Conservation (phyloP, 2,888 invertebrate species). For the Mythimna albipuncta region DNA sequence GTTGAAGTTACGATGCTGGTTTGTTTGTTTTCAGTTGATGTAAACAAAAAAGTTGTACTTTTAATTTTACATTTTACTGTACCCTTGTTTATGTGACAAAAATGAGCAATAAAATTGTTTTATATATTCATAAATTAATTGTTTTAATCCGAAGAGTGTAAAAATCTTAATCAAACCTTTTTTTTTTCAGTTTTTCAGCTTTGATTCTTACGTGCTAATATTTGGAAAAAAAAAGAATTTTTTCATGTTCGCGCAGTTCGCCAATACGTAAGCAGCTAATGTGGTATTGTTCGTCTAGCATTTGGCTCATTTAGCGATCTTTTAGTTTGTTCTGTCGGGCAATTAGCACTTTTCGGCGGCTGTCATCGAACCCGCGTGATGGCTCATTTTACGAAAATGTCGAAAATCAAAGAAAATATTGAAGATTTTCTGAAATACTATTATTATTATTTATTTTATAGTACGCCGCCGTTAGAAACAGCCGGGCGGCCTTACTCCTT, state of each 20-base stretch:
- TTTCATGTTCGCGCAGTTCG: not conserved
- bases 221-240: too few species aligned
- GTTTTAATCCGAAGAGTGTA: conserved; percentile 34
- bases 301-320: conserved; percentile 75
- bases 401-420: not conserved
- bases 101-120: conserved; percentile 65
- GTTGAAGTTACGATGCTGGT: conserved; percentile 65
- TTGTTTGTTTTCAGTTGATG: conserved; percentile 60
- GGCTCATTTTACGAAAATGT: conserved; percentile 59
- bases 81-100: conserved; percentile 71
- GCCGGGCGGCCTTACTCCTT: too few species aligned
- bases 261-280: conserved; percentile 37
- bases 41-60: conserved; percentile 66
- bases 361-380: conserved; percentile 78
- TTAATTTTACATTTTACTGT: conserved; percentile 65
- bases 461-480: too few species aligned
- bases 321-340: conserved; percentile 65
- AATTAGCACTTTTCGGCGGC: conserved; percentile 84
- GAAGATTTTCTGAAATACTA: not conserved
- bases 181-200: not conserved
- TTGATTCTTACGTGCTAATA: not conserved
- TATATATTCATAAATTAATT: conserved; percentile 62
- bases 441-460: too few species aligned
- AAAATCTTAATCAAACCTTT: conserved; percentile 36
- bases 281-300: conserved; percentile 40